A percentile compares a stretch with the other conserved stretches of the same genome.
Evolutionary conservation across 2,113 vertebrate species (phyloP).

Genomic region (Bothrops jararaca): DNA sequence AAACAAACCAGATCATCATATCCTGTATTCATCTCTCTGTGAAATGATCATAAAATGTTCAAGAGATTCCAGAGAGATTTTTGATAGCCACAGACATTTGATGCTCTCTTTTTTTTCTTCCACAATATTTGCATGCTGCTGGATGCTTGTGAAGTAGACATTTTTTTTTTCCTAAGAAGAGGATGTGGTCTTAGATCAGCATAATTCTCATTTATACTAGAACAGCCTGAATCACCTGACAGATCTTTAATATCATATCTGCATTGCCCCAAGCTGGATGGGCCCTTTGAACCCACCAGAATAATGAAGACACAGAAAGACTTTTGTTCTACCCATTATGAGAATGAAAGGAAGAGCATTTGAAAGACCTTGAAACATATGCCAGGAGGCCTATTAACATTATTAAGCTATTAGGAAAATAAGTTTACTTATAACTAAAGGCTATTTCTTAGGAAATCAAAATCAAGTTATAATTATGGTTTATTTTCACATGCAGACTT

Average conservation of each 20-base stretch:
- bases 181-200: not conserved
- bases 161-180: not conserved
- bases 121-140: not conserved
- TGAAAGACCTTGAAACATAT: slow-evolving; percentile 16
- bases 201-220: not conserved
- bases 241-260: not conserved
- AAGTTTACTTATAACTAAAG: not conserved
- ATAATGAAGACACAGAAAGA: not conserved
- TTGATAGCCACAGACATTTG: not conserved
- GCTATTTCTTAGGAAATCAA: not conserved
- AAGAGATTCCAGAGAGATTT: not conserved
- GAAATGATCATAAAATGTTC: not conserved
- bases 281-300: not conserved
- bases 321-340: not conserved
- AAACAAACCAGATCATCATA: not conserved
- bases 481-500: not conserved
- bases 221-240: not conserved
- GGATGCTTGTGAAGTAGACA: not conserved
- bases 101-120: not conserved
- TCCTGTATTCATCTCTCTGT: not conserved
- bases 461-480: not conserved
- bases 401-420: not conserved
- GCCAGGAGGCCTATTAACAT: not conserved
- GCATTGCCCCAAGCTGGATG: not conserved
- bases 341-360: not conserved